Base-by-base conservation (phyloP, 1,140 invertebrate genomes). In the Heliconius congener region DNA sequence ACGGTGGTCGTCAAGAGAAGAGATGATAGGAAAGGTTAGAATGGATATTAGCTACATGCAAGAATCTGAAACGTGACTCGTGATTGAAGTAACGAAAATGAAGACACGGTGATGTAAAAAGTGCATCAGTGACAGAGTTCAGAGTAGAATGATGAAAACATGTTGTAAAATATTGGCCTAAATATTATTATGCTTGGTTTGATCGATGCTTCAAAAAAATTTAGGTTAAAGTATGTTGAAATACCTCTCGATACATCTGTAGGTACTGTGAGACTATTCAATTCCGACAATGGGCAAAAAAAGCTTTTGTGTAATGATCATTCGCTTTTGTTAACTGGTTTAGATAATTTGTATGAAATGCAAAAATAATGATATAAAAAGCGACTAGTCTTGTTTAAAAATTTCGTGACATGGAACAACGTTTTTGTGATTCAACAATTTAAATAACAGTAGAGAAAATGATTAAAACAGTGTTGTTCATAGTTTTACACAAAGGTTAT, bases 1-100 rank as follows among this genome's bases (percentile, higher is more conserved):
- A 90, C 88, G 87, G 57, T 80, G 88, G 88, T 82, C 83, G 90
- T 93, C 90, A 93, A 93, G 91, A 92, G 92, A 94, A 94, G 90
- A 94, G 89, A 87, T 86, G 89, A 92, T 86, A 92, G 88, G 90
- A 92, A 81, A 89, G 86, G 85, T 84, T 82, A 83, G 81, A 82
- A 80, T 82, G 84, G 76, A 80, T 60, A 75, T 83, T 78, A 87
- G 80, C 72, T 73, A 71, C 46, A 66, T 76, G 52, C 19, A 30
- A 9, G 73, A 71, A 80, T 55, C 50, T 70, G 74, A 78, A 46
- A 76, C 18, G 42, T 74, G 50, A 80, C 19, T 23, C 52, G 71
- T 79, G 77, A 55, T 19, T 73, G 71, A 76, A 71, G 50, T 72
- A 4, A 30, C 46, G 42, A 30, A 74, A 52, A 39, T 74, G 73